A percentile compares a stretch with the other conserved stretches of the same genome.
These are phyloP conservation scores for Aphrophora alni DNA, from an alignment of 2,888 invertebrate species.

Conservation along the genomic window DNA sequence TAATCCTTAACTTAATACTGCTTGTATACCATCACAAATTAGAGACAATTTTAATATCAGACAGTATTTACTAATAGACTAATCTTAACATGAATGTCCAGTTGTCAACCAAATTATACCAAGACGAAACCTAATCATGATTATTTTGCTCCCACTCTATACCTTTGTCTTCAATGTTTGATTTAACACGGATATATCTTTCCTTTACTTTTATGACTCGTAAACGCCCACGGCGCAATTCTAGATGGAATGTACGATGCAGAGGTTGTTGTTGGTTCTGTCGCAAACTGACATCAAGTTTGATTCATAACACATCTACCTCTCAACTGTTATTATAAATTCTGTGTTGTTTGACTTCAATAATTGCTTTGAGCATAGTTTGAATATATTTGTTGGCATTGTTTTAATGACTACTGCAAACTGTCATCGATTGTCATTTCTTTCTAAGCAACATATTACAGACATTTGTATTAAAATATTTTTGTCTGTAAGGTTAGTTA, in stretches of 20 bases:
- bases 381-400: neutral
- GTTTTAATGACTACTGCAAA: neutral
- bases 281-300: neutral
- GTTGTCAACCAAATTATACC: neutral
- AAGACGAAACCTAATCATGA: neutral
- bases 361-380: neutral
- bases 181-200: constrained; percentile 4
- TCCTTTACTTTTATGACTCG: neutral
- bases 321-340: neutral
- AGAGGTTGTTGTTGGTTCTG: neutral
- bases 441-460: too few relatives aligned
- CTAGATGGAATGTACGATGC: neutral
- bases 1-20: too few relatives aligned
- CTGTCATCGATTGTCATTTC: neutral
- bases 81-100: neutral
- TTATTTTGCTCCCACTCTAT: neutral
- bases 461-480: too few relatives aligned
- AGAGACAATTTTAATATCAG: too few relatives aligned
- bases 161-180: neutral
- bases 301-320: too few relatives aligned
- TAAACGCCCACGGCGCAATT: neutral
- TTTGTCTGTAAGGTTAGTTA: too few relatives aligned
- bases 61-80: too few relatives aligned
- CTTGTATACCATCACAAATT: too few relatives aligned
- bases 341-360: neutral